Evolutionary conservation across 2,888 invertebrate genomes (phyloP), one percentile per base, ranked within the genome.

Genomic region (Drosophila infuscata): DNA sequence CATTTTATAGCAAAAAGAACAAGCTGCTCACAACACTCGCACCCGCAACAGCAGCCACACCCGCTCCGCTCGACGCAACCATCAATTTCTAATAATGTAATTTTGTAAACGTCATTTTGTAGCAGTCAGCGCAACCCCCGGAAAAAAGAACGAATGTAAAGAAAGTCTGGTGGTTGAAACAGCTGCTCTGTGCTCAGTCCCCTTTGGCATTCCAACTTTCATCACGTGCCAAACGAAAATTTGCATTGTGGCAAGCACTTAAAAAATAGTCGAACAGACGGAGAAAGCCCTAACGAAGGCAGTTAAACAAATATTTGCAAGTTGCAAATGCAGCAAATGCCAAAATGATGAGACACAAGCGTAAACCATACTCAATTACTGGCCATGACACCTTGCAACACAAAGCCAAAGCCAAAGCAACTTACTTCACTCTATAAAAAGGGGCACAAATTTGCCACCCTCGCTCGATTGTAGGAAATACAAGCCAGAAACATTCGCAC

Each of bases 11-110:
- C 69, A 65, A 81, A 74, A 66, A 62, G 66, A 60, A 63, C 70
- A 62, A 57, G 69, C 54, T 73, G 65, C 73, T 79, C 43, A 70
- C 58, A 83, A 70, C 68, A 60, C n/a, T 25, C 29, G 25, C 48
- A 48, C 46, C 11, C 33, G 17, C 41, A 41, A 35, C 29, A 17
- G 9, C 48, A 33, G 7, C 2, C n/a, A 3, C 7, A 32, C 70
- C 68, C 60, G 53, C 49, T 20, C 29, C 1, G 43, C 64, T 60
- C 54, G 30, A 71, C 71, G 62, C 64, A 82, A 79, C 79, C 90
- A 89, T 90, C 89, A 90, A 89, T 90, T 89, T 84, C 83, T 82
- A 89, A 90, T 89, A 89, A 90, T 88, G 89, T 88, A 90, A 90
- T 90, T 89, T 90, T 65, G 76, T 84, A 89, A 89, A 86, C 84